phyloP scores from a whole-genome alignment of 2,113 vertebrate species.

The Illadopsis cleaveri region DNA sequence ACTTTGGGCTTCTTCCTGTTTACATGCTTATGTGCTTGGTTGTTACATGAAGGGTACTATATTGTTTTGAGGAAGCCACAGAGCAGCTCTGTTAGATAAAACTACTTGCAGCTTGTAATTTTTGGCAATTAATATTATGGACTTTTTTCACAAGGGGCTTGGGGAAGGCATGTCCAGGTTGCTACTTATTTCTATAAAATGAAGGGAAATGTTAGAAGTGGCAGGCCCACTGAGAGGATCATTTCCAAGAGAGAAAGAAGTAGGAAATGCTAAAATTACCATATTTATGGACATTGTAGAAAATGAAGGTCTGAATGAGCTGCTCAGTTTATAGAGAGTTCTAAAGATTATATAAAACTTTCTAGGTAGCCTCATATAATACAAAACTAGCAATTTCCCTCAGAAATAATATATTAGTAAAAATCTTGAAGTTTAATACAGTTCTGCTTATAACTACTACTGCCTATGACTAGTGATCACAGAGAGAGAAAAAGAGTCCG shows the following conservation, averaged over 20 bases:
- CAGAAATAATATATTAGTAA: not conserved
- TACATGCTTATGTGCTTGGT: constrained; percentile 73
- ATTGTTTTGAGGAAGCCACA: constrained; percentile 71
- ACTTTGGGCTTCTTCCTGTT: constrained; percentile 66
- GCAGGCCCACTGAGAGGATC: constrained; percentile 41
- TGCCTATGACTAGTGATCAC: not conserved
- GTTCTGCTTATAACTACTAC: not conserved
- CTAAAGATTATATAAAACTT: not conserved
- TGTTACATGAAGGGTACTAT: constrained; percentile 69
- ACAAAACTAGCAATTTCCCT: not conserved
- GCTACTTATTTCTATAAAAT: constrained; percentile 69
- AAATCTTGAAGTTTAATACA: not conserved
- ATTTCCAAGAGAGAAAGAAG: constrained; percentile 61
- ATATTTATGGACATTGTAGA: constrained; percentile 78
- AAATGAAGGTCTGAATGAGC: constrained; percentile 20
- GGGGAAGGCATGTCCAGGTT: constrained; percentile 59
- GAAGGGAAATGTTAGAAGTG: constrained; percentile 78
- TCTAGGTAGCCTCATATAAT: not conserved
- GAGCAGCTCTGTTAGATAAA: constrained; percentile 76
- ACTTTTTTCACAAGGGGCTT: constrained; percentile 73
- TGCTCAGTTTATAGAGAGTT: constrained; percentile 35
- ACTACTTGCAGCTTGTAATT: constrained; percentile 76
- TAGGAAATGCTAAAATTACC: constrained; percentile 91
- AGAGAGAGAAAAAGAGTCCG: accelerated
- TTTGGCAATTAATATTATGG: constrained; percentile 81